Evolutionary conservation across 2,113 vertebrate species (phyloP).

Genomic region (Petroica traversi): DNA sequence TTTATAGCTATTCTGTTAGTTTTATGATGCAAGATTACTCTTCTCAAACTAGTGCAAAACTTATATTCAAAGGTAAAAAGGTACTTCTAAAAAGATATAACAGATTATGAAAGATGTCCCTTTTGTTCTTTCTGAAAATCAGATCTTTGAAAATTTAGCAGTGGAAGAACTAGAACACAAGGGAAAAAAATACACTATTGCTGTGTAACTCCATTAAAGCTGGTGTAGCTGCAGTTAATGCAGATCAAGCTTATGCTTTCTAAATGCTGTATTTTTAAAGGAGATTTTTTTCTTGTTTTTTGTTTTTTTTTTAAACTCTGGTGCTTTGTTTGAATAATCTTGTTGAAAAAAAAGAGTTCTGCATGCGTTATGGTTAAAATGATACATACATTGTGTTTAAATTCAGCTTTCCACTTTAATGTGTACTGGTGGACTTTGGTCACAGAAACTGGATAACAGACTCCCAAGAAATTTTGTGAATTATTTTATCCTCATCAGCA

Average conservation of each 20-base stretch:
- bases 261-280: background rate
- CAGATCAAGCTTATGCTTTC: background rate
- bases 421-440: background rate
- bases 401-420: constrained; percentile 15
- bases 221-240: background rate
- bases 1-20: background rate
- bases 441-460: background rate
- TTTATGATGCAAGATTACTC: background rate
- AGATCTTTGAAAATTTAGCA: background rate
- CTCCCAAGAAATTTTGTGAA: constrained; percentile 27
- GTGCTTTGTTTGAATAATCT: background rate
- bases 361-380: background rate
- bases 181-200: background rate
- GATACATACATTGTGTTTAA: background rate
- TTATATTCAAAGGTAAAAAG: background rate
- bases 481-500: constrained; percentile 42
- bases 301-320: background rate
- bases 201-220: background rate
- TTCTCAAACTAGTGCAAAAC: background rate
- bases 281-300: background rate
- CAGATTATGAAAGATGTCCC: background rate
- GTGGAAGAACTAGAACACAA: background rate
- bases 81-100: background rate
- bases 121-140: background rate
- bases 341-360: background rate